Percentiles rank a stretch among this genome's conserved stretches.
phyloP scores from a whole-genome alignment of 2,888 invertebrate species.

The Parnassius apollo region DNA sequence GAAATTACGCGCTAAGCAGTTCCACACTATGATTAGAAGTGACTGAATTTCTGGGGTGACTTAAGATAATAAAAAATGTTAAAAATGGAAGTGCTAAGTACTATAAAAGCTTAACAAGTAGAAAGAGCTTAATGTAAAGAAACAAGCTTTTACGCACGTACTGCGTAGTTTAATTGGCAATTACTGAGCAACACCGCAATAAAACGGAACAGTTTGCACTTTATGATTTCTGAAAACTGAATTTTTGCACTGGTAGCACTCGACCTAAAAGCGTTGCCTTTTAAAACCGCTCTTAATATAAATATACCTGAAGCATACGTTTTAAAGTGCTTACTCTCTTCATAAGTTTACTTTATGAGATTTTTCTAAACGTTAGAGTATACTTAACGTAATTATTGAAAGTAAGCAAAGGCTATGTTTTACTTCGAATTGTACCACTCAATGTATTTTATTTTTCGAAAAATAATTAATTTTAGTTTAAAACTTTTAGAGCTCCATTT shows the following conservation, averaged over 20 bases:
- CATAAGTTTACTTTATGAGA: conserved; percentile 14
- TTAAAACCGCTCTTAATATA: conserved; percentile 18
- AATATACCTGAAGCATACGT: conserved; percentile 13
- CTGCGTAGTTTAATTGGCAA: conserved; percentile 21
- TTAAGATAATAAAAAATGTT: too few species aligned
- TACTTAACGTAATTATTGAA: conserved; percentile 16
- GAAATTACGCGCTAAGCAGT: too few species aligned
- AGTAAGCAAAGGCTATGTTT: conserved; percentile 1
- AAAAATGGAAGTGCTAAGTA: too few species aligned
- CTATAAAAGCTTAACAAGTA: neutral
- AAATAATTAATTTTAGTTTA: too few species aligned
- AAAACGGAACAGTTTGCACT: neutral
- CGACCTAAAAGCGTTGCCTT: conserved; percentile 20
- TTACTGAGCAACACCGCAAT: conserved; percentile 1
- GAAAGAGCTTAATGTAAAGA: conserved; percentile 6
- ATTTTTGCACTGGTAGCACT: conserved; percentile 14
- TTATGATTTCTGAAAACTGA: conserved; percentile 15
- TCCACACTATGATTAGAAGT: too few species aligned
- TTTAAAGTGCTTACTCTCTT: conserved; percentile 14
- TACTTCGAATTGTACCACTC: too few species aligned
- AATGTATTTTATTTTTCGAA: too few species aligned
- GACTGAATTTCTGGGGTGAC: too few species aligned
- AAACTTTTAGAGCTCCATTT: too few species aligned
- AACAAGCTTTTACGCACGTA: neutral
- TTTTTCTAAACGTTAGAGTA: conserved; percentile 15